Base-by-base conservation (phyloP, 1,140 invertebrate genomes). In the Andricus grossulariae region DNA sequence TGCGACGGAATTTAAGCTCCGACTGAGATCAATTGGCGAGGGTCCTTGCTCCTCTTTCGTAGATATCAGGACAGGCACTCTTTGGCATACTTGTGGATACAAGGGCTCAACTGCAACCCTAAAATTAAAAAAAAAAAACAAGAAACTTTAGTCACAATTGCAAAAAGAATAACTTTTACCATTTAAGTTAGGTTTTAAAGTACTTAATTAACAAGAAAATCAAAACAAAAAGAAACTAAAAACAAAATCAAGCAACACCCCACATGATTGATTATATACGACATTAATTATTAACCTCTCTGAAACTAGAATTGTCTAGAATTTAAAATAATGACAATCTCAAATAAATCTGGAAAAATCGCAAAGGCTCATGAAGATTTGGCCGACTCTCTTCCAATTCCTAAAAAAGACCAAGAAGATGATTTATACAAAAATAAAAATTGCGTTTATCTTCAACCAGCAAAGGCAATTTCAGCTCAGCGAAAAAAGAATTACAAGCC, bases 91-190 rank as follows among this genome's bases (percentile, higher is more conserved):
- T 93, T 97, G 96, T 6, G 98, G 98, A 90, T 98, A 98, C 13
- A 98, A 88, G 0, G 98, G 98, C 87, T 99, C 97, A 12, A 99
- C 94, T 2, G 96, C 97, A 84, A 99, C 95, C 87, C 97, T 98
- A 90, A 74, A 93, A 88, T 45, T 10, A 83, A 72, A 39, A 18
- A 71, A 52, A 71, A 76, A 32, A n/a, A n/a, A n/a, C n/a, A n/a
- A 32, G 2, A 32, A 74, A 75, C 51, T n/a, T 71, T 73, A 16
- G 39, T 19, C 74, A 57, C 12, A 72, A 16, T 60, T 73, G 50
- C 60, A 45, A 71, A 75, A 76, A 55, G 12, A 55, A 19, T 21
- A 55, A 32, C 25, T 32, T 32, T 32, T 32, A 32, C 25, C 25
- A 32, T 32, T 32, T 5, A 32, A 32, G 25, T 32, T 32, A 2